These are phyloP conservation scores for Alloscopus bannaensis DNA, from an alignment of 2,888 invertebrate genomes.

Conservation along the genomic window DNA sequence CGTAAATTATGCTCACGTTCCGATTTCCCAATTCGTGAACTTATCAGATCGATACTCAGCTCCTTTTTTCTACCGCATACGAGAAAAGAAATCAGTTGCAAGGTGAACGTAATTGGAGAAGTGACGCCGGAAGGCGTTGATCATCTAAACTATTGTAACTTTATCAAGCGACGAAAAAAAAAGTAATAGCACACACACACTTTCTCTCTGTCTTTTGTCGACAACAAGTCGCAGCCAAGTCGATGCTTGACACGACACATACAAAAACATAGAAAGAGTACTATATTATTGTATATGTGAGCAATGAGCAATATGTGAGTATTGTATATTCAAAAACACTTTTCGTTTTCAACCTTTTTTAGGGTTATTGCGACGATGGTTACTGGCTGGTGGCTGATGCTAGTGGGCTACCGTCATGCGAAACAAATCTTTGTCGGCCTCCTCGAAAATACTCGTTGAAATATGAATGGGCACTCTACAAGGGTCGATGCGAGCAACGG, in stretches of 20 bases:
- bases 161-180: conserved; percentile 45
- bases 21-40: neutral
- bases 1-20: conserved; percentile 12
- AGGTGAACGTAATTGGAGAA: conserved; percentile 56
- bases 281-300: too few species aligned
- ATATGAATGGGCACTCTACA: conserved; percentile 73
- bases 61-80: neutral
- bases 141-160: conserved; percentile 59
- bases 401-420: conserved; percentile 71
- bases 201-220: conserved; percentile 17
- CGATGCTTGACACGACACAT: neutral
- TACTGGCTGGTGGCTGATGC: conserved; percentile 73
- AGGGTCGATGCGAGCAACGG: conserved; percentile 71
- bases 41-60: conserved; percentile 9
- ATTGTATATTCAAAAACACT: neutral
- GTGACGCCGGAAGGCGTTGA: conserved; percentile 60
- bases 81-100: conserved; percentile 18
- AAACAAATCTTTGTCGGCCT: conserved; percentile 72
- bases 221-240: neutral
- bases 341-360: conserved; percentile 16
- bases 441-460: conserved; percentile 71
- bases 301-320: conserved; percentile 6
- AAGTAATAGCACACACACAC: neutral
- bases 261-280: too few species aligned
- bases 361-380: conserved; percentile 72